Percentiles rank a stretch among this genome's conserved stretches.
Evolutionary conservation across 2,113 vertebrate genomes (phyloP).

Genomic region (Cyanistes caeruleus): DNA sequence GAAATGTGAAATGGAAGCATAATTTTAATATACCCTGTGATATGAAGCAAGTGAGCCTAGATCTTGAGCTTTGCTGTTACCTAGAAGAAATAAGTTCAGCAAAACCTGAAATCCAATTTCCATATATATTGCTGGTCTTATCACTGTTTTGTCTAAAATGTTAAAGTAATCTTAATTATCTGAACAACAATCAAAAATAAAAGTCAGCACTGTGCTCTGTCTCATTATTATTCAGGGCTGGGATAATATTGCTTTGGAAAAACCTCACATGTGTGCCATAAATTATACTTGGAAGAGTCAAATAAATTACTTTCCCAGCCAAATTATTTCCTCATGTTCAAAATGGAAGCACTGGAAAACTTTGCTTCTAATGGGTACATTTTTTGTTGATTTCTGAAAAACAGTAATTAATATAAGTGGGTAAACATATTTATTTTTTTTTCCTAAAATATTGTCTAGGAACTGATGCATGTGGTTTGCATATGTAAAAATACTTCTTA

Average conservation of each 20-base stretch:
- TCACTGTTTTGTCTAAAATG: conserved; percentile 62
- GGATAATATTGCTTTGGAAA: conserved; percentile 30
- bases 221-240: conserved; percentile 55
- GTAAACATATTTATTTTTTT: not conserved
- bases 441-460: not conserved
- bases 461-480: not conserved
- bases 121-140: conserved; percentile 69
- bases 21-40: not conserved
- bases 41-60: conserved; percentile 10
- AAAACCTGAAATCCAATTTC: conserved; percentile 53
- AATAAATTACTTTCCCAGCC: conserved; percentile 45
- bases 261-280: conserved; percentile 36
- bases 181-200: conserved; percentile 49
- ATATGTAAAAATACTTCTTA: not conserved
- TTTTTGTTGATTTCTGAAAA: conserved; percentile 16
- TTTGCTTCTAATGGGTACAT: not conserved
- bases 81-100: conserved; percentile 39
- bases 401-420: conserved; percentile 28
- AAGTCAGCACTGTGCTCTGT: conserved; percentile 14
- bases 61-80: conserved; percentile 7
- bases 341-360: not conserved
- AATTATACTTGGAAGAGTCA: conserved; percentile 48
- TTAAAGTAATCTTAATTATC: conserved; percentile 57
- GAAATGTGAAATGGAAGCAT: conserved; percentile 17
- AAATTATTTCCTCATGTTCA: conserved; percentile 36